Conservation (phyloP, 2,113 vertebrate genomes). For the Todiramphus saurophagus region DNA sequence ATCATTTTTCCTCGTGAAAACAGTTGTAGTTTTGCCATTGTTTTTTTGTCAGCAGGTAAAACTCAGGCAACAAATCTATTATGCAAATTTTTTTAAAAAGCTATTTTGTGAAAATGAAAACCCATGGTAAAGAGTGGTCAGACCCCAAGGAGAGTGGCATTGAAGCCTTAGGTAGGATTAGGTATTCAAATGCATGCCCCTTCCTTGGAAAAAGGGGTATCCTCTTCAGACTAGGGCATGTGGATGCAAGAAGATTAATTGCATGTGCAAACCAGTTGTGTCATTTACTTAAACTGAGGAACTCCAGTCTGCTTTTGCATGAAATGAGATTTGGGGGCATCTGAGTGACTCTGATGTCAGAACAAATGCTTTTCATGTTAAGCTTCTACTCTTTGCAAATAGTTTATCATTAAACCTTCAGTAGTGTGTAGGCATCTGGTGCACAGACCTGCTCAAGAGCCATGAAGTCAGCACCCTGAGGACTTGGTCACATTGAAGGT, state of each 20-base stretch:
- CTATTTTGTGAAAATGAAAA: not conserved
- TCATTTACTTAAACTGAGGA: not conserved
- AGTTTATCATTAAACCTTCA: not conserved
- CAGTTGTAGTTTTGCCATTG: not conserved
- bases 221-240: not conserved
- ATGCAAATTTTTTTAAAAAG: not conserved
- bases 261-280: not conserved
- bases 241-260: not conserved
- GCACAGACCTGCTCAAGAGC: not conserved
- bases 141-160: not conserved
- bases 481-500: not conserved
- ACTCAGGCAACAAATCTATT: not conserved
- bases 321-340: not conserved
- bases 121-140: not conserved
- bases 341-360: not conserved
- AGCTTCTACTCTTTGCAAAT: not conserved
- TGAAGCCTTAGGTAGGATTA: not conserved
- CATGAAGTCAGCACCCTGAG: not conserved
- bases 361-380: not conserved
- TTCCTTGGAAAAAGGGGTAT: not conserved
- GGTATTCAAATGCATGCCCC: not conserved
- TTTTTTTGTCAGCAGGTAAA: not conserved
- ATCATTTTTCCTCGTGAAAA: not conserved
- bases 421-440: not conserved
- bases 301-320: not conserved